Conservation (phyloP, 2,797 vertebrate genomes). For the Sebastes minor region DNA sequence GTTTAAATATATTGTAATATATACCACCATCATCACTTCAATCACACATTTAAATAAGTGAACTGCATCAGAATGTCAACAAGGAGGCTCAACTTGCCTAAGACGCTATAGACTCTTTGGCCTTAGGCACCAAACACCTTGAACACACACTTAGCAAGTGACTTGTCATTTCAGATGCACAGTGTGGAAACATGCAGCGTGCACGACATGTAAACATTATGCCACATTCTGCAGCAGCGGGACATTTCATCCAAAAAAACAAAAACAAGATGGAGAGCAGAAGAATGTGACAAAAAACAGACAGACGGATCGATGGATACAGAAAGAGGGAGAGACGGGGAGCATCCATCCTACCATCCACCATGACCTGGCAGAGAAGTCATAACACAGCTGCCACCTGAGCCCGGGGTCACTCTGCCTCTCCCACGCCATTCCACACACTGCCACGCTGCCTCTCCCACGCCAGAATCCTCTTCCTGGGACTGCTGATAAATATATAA, state of each 20-base stretch:
- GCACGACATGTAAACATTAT: conserved; percentile 15
- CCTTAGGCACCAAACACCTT: conserved; percentile 33
- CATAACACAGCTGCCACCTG: conserved; percentile 85
- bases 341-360: conserved; percentile 82
- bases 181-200: conserved; percentile 36
- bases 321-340: conserved; percentile 58
- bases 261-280: neutral
- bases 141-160: conserved; percentile 8
- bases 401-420: conserved; percentile 79
- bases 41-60: neutral
- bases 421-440: conserved; percentile 77
- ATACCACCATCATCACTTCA: neutral
- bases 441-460: conserved; percentile 70
- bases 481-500: conserved; percentile 70
- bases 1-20: neutral
- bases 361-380: conserved; percentile 85
- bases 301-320: conserved; percentile 46
- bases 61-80: neutral
- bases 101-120: conserved; percentile 9
- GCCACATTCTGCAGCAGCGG: conserved; percentile 19
- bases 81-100: neutral
- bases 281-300: conserved; percentile 13
- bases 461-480: conserved; percentile 72
- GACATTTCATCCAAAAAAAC: neutral
- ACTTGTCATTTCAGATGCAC: conserved; percentile 3